These are phyloP conservation scores for Pyrgus malvae DNA, from an alignment of 2,888 invertebrate genomes.

Conservation along the genomic window DNA sequence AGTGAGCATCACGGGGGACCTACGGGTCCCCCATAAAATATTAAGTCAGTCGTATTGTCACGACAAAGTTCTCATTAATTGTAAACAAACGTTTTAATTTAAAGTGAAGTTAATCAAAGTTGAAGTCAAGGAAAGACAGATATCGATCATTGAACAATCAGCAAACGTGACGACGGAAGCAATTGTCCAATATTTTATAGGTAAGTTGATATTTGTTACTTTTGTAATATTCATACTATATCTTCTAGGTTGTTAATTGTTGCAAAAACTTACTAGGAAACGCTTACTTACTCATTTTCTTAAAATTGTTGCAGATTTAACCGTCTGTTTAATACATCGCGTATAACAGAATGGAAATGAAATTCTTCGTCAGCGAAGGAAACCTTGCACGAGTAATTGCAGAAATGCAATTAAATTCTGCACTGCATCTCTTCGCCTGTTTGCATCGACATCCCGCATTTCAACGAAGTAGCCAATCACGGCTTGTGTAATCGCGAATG, in stretches of 20 bases:
- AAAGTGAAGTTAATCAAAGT: constrained; percentile 52
- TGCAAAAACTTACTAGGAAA: constrained; percentile 10
- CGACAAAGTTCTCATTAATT: constrained; percentile 37
- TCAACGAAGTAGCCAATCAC: constrained; percentile 18
- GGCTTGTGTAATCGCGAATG: neutral
- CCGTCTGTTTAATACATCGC: constrained; percentile 22
- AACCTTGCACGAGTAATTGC: constrained; percentile 22
- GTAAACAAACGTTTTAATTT: constrained; percentile 54
- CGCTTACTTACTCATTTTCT: constrained; percentile 18
- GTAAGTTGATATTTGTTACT: constrained; percentile 44
- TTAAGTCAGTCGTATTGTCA: constrained; percentile 26
- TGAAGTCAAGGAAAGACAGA: constrained; percentile 47
- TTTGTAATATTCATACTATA: neutral
- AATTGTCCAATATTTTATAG: constrained; percentile 40
- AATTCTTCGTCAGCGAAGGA: constrained; percentile 21
- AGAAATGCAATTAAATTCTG: constrained; percentile 27
- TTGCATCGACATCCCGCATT: constrained; percentile 17
- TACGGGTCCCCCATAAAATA: constrained; percentile 48
- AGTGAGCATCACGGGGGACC: constrained; percentile 64
- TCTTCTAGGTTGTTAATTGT: neutral
- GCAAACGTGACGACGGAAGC: constrained; percentile 36
- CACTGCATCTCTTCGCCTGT: constrained; percentile 11
- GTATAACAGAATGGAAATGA: constrained; percentile 25
- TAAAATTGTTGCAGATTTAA: constrained; percentile 39
- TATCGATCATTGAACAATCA: constrained; percentile 45